Conservation (phyloP, 2,888 invertebrate species). For the Drosophila mercatorum region DNA sequence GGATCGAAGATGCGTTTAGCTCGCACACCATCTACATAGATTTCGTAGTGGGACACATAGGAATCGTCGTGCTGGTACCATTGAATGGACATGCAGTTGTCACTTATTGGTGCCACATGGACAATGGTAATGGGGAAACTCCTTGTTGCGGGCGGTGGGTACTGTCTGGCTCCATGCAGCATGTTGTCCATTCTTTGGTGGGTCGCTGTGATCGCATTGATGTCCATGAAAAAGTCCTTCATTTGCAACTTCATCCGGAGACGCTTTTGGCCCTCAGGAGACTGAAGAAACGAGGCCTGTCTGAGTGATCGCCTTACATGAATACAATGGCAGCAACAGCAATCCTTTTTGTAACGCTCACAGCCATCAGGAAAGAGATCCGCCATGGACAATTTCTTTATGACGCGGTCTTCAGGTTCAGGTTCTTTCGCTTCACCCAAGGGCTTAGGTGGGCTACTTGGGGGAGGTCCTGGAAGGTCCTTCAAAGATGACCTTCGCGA, state of each 20-base stretch:
- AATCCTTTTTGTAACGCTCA: constrained; percentile 37
- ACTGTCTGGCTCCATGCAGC: constrained; percentile 28
- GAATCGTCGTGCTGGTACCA: constrained; percentile 61
- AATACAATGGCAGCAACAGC: constrained; percentile 62
- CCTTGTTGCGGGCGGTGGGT: constrained; percentile 28
- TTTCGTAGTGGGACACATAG: constrained; percentile 53
- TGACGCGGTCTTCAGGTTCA: neutral
- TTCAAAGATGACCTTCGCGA: neutral
- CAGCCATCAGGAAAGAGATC: constrained; percentile 47
- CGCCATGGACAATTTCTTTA: constrained; percentile 5
- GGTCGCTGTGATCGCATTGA: constrained; percentile 45
- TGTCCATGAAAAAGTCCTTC: constrained; percentile 64
- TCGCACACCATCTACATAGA: constrained; percentile 45
- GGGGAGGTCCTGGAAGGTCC: neutral
- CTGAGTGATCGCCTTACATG: constrained; percentile 42
- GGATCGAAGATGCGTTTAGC: constrained; percentile 50
- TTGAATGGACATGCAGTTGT: constrained; percentile 36
- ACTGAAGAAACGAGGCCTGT: constrained; percentile 30
- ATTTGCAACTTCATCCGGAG: constrained; percentile 50
- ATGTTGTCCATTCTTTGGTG: constrained; percentile 30
- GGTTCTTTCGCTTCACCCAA: neutral
- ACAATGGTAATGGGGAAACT: constrained; percentile 54
- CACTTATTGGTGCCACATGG: constrained; percentile 40
- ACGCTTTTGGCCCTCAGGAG: constrained; percentile 49
- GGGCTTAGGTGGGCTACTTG: neutral